Conservation (phyloP, 30 jellyfish, hydroid and myxozoan genomes). For the Aurelia aurita region DNA sequence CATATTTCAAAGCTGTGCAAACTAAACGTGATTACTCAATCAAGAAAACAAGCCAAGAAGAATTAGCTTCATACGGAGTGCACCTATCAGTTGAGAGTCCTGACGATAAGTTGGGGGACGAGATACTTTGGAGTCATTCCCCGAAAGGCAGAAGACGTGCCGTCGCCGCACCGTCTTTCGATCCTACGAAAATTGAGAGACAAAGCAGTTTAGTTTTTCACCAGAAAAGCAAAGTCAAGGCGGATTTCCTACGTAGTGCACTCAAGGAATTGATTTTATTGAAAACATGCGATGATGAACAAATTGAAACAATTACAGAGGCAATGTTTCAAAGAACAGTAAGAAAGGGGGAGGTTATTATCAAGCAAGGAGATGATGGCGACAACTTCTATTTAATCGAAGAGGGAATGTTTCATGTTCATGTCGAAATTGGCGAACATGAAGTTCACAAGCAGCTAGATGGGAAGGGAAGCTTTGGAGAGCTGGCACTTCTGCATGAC, state of each 20-base stretch:
- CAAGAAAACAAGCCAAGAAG: conserved; percentile 10
- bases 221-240: conserved; percentile 73
- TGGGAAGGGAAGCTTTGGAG: conserved; percentile 95
- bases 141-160: conserved; percentile 94
- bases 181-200: conserved; percentile 64
- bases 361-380: conserved; percentile 94
- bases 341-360: conserved; percentile 67
- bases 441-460: conserved; percentile 67
- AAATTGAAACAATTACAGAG: conserved; percentile 25
- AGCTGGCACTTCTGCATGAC: conserved; percentile 85
- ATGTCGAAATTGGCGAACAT: conserved; percentile 49
- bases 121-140: conserved; percentile 34
- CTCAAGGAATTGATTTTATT: conserved; percentile 60
- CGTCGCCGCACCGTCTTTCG: conserved; percentile 91
- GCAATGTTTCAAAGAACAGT: conserved; percentile 89
- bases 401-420: conserved; percentile 76
- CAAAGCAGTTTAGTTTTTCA: conserved; percentile 39
- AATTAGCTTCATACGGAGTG: conserved; percentile 16
- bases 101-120: conserved; percentile 8
- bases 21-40: conserved; percentile 14
- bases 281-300: conserved; percentile 70
- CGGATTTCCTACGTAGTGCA: conserved; percentile 65
- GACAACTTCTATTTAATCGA: conserved; percentile 88
- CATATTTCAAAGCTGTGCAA: conserved; percentile 37
- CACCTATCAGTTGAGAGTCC: conserved; percentile 2